Conservation (phyloP, 2,113 vertebrate genomes). For the Nymphicus hollandicus region DNA sequence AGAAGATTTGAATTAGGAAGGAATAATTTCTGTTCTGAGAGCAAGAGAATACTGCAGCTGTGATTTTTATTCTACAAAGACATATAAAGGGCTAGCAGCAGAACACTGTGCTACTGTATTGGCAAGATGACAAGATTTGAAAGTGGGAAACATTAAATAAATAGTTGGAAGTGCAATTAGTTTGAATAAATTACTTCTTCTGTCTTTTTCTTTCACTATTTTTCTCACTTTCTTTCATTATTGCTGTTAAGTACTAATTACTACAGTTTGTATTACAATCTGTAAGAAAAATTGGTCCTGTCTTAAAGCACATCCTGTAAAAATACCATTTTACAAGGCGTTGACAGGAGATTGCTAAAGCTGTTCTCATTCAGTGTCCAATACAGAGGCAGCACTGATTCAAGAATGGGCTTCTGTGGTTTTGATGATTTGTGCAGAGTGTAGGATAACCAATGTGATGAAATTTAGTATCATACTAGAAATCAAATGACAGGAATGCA, state of each 20-base stretch:
- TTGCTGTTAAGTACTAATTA: conserved; percentile 10
- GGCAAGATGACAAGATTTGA: conserved; percentile 55
- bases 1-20: background rate
- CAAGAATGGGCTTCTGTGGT: background rate
- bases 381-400: accelerated
- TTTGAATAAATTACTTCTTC: conserved; percentile 41
- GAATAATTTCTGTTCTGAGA: background rate
- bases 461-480: background rate
- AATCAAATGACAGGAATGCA: background rate
- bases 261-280: background rate
- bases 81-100: background rate
- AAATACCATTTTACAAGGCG: background rate
- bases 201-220: background rate
- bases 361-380: background rate
- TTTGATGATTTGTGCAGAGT: background rate
- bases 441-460: background rate
- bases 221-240: conserved; percentile 30
- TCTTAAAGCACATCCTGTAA: background rate
- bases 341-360: background rate
- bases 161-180: conserved; percentile 59
- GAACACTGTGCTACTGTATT: conserved; percentile 18
- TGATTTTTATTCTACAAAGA: background rate
- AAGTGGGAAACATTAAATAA: conserved; percentile 59
- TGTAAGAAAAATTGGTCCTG: background rate
- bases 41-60: background rate